phyloP scores from a whole-genome alignment of 2,888 invertebrate species.

The Andrena chrysosceles region DNA sequence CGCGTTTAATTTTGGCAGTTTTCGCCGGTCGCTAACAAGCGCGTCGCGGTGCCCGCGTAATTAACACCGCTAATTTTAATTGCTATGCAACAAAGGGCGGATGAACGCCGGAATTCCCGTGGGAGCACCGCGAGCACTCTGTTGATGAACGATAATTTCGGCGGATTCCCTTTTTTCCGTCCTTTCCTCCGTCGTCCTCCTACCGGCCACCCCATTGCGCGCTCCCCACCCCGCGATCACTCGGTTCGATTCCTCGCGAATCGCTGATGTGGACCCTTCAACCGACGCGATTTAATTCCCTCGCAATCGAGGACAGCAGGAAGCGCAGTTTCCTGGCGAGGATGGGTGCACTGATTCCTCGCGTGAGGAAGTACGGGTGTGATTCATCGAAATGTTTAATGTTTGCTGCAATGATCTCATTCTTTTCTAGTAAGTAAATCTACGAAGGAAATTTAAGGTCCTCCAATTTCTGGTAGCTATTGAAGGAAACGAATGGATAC shows the following conservation, averaged over 20 bases:
- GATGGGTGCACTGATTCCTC: conserved; percentile 3
- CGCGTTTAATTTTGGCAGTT: conserved; percentile 81
- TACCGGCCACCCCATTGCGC: conserved; percentile 36
- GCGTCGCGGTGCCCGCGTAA: conserved; percentile 75
- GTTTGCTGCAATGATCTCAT: background rate
- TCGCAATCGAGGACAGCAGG: conserved; percentile 38
- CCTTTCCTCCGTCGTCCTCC: conserved; percentile 35
- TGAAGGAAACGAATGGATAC: too few species aligned
- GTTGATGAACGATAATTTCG: conserved; percentile 83
- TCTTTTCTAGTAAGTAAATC: background rate
- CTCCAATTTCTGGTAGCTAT: too few species aligned
- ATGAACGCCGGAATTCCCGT: conserved; percentile 80
- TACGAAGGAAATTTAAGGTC: too few species aligned
- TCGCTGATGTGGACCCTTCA: conserved; percentile 36
- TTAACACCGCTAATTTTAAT: conserved; percentile 85
- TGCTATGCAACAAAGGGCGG: conserved; percentile 83
- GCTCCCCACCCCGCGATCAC: conserved; percentile 46
- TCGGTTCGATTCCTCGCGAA: conserved; percentile 63
- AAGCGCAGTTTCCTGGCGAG: conserved; percentile 33
- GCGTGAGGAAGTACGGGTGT: conserved; percentile 18
- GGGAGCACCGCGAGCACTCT: conserved; percentile 73
- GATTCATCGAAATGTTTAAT: conserved; percentile 33
- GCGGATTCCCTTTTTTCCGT: conserved; percentile 63
- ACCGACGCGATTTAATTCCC: conserved; percentile 60
- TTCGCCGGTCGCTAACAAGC: conserved; percentile 79